These are phyloP conservation scores for Lepidonotus clava DNA, from an alignment of 2,888 invertebrate genomes.

Conservation along the genomic window DNA sequence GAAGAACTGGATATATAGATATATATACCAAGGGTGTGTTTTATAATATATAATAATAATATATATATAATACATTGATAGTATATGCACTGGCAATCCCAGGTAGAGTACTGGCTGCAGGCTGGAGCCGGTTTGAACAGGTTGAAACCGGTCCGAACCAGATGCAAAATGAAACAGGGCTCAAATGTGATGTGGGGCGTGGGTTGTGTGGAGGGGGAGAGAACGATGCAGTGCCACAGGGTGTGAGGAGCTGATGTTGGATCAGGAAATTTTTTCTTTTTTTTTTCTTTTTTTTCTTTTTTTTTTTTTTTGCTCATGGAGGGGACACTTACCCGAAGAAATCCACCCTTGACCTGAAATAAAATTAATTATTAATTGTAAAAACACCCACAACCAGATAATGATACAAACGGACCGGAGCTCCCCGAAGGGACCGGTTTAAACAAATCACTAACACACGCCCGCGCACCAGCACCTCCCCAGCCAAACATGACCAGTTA, in stretches of 20 bases:
- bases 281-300: conserved; percentile 30
- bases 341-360: conserved; percentile 56
- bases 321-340: conserved; percentile 55
- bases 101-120: conserved; percentile 37
- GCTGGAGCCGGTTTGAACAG: conserved; percentile 48
- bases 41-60: conserved; percentile 35
- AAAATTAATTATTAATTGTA: conserved; percentile 37
- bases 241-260: conserved; percentile 29
- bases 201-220: conserved; percentile 36
- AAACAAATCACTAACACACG: background rate
- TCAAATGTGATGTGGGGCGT: conserved; percentile 26
- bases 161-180: conserved; percentile 44
- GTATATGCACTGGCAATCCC: conserved; percentile 54
- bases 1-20: conserved; percentile 51
- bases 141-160: conserved; percentile 14
- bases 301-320: conserved; percentile 30
- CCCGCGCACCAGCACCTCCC: background rate
- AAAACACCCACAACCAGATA: conserved; percentile 50
- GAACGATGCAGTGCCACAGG: conserved; percentile 49
- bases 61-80: conserved; percentile 51
- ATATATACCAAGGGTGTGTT: conserved; percentile 51
- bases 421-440: background rate
- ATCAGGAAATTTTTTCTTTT: conserved; percentile 9
- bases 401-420: conserved; percentile 50
- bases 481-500: too few relatives aligned